Evolutionary conservation across 1,140 invertebrate genomes (phyloP).

Genomic region (Papilio polytes): DNA sequence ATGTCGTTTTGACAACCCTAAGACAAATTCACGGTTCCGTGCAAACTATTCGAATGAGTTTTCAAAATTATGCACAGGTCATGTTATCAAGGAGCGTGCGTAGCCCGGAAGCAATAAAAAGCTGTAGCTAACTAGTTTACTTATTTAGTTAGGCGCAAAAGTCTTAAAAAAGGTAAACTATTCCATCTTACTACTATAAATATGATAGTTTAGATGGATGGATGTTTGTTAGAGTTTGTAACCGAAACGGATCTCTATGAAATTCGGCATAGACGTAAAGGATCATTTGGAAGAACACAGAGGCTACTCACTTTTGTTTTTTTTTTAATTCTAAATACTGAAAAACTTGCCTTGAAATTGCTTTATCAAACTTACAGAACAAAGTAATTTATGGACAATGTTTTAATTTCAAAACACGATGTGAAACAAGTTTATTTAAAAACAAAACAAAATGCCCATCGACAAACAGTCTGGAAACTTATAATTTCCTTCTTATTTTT

Average conservation of each 20-base stretch:
- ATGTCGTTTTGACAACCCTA: constrained; percentile 7
- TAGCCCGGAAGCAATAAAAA: background rate
- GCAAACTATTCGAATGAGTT: constrained; percentile 13
- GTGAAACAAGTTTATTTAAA: constrained; percentile 14
- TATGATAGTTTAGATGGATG: too few species aligned
- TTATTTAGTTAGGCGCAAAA: background rate
- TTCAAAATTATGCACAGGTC: constrained; percentile 19
- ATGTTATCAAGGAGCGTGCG: background rate
- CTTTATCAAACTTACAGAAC: background rate
- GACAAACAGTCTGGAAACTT: constrained; percentile 43
- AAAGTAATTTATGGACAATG: background rate
- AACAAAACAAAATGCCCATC: background rate
- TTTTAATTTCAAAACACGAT: background rate
- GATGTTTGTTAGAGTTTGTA: too few species aligned
- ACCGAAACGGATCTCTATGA: too few species aligned
- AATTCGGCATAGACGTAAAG: too few species aligned
- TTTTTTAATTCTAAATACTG: too few species aligned
- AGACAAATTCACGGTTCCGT: constrained; percentile 16
- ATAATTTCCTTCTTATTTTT: constrained; percentile 52
- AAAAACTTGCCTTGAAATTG: background rate
- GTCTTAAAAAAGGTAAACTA: background rate
- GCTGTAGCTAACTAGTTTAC: background rate
- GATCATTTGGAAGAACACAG: too few species aligned
- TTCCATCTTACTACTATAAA: background rate
- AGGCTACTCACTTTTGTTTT: too few species aligned